Percentiles rank a stretch among this genome's conserved stretches.
Conservation (phyloP, 2,797 vertebrate genomes). For the Catamblyrhynchus diadema region DNA sequence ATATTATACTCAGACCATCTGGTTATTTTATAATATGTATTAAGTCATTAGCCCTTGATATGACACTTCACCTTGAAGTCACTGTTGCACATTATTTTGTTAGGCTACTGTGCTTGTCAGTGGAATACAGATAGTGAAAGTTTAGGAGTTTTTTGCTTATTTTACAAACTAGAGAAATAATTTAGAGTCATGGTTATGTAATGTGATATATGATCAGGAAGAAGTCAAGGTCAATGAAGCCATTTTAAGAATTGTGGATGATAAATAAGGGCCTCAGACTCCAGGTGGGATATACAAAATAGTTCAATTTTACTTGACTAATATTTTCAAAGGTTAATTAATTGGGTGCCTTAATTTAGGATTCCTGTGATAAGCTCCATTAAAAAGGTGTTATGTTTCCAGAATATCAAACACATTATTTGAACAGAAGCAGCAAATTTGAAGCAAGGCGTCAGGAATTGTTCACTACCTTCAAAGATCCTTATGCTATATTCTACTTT, state of each 20-base stretch:
- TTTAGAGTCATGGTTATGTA: constrained; percentile 46
- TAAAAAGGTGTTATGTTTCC: background rate
- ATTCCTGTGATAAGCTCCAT: background rate
- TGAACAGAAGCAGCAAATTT: background rate
- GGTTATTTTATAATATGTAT: background rate
- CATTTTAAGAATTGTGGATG: background rate
- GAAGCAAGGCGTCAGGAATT: background rate
- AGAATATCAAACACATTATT: background rate
- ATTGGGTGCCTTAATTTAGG: background rate
- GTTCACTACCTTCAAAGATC: background rate
- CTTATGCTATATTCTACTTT: background rate
- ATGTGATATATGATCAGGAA: constrained; percentile 14
- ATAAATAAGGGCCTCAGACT: background rate
- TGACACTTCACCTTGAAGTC: background rate
- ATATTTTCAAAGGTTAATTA: background rate
- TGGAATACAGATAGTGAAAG: background rate
- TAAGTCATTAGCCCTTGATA: background rate
- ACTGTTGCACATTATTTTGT: background rate
- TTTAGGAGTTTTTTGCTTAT: background rate
- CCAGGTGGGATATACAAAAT: background rate
- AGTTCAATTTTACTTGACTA: background rate
- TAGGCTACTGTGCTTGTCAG: background rate
- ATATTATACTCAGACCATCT: background rate
- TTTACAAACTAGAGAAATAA: constrained; percentile 16
- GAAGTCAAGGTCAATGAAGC: constrained; percentile 40